phyloP scores from a whole-genome alignment of 2,888 invertebrate species.

The Limnephilus auricula region DNA sequence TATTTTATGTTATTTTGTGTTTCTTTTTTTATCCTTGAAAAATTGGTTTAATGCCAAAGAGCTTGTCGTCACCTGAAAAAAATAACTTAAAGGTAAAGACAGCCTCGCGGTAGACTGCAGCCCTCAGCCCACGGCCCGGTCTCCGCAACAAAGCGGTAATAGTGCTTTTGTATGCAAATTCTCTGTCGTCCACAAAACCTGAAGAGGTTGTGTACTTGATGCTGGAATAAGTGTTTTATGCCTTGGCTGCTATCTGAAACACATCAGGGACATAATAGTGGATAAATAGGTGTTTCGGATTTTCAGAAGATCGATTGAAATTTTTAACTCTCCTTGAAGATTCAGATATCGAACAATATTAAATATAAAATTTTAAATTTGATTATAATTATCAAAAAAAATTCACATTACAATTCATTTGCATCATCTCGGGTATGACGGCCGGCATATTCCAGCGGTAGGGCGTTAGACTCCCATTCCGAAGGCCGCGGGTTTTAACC shows the following conservation, averaged over 20 bases:
- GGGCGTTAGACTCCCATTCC: too few relatives aligned
- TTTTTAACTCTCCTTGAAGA: too few relatives aligned
- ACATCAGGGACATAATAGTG: not conserved
- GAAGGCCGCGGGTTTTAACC: too few relatives aligned
- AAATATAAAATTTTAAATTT: too few relatives aligned
- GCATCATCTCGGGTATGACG: too few relatives aligned
- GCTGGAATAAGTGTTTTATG: conserved; percentile 14
- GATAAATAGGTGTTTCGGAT: not conserved
- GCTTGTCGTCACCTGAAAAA: not conserved
- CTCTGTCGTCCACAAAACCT: conserved; percentile 15
- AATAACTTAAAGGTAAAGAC: not conserved
- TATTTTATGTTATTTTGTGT: not conserved
- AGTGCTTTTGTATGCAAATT: conserved; percentile 43
- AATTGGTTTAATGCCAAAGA: not conserved
- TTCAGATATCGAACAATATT: too few relatives aligned
- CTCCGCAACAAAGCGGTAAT: conserved; percentile 17
- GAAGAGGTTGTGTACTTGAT: not conserved
- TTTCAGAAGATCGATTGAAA: not conserved
- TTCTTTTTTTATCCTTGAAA: not conserved
- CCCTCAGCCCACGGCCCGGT: not conserved
- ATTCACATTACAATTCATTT: too few relatives aligned
- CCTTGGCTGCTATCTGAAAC: not conserved
- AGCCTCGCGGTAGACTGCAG: not conserved
- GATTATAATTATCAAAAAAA: too few relatives aligned
- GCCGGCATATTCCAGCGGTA: too few relatives aligned